Percentiles rank a stretch among this genome's conserved stretches.
Conservation (phyloP, 2,888 invertebrate genomes). For the Bombyx huttoni region DNA sequence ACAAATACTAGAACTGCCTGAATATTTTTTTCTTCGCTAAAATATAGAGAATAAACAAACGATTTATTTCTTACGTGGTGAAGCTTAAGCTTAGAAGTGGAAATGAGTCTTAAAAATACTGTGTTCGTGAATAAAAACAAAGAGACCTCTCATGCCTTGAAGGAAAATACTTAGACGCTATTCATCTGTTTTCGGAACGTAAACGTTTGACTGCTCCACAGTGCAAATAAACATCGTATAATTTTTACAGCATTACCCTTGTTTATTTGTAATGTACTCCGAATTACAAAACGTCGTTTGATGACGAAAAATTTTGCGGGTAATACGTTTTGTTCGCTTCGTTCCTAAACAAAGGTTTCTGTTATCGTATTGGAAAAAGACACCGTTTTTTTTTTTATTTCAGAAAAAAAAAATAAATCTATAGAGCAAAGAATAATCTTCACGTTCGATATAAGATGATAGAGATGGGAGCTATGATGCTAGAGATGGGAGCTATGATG, state of each 20-base stretch:
- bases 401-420: no score
- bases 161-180: neutral
- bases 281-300: conserved; percentile 3
- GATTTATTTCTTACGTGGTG: no score
- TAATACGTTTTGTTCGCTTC: conserved; percentile 6
- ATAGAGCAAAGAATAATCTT: no score
- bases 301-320: neutral
- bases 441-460: no score
- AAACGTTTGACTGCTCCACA: conserved; percentile 8
- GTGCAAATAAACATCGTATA: conserved; percentile 21
- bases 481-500: no score
- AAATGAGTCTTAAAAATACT: neutral
- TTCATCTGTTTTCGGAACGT: neutral
- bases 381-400: neutral
- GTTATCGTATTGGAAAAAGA: neutral
- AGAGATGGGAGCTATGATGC: no score
- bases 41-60: no score
- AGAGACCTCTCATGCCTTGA: neutral
- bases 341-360: neutral
- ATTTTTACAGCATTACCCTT: conserved; percentile 17
- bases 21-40: no score
- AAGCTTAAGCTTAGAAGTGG: neutral
- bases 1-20: no score
- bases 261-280: conserved; percentile 17
- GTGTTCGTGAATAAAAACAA: neutral